A percentile compares a stretch with the other conserved stretches of the same genome.
Conservation (phyloP, 2,888 invertebrate species). For the Diaphora mendica region DNA sequence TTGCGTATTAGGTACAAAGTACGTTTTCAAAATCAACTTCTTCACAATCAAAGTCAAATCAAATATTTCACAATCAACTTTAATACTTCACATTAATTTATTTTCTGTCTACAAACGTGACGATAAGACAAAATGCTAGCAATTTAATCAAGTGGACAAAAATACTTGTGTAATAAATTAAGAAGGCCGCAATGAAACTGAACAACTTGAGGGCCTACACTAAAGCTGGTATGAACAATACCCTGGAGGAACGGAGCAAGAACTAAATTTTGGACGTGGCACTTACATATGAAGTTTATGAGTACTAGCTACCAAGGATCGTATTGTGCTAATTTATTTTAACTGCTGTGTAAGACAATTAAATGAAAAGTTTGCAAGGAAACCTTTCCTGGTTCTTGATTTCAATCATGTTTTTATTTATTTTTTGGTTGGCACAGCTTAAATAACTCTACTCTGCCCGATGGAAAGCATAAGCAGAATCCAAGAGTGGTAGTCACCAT, state of each 20-base stretch:
- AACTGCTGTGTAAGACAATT: neutral
- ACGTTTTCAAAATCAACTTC: neutral
- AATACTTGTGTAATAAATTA: slow-evolving; percentile 11
- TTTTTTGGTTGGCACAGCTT: too few species aligned
- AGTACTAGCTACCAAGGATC: neutral
- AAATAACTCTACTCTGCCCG: too few species aligned
- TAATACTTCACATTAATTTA: neutral
- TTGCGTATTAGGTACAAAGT: neutral
- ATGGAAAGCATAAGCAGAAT: too few species aligned
- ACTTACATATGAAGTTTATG: neutral
- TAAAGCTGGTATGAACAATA: neutral
- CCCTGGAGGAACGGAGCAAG: neutral
- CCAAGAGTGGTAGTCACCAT: too few species aligned
- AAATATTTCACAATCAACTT: neutral
- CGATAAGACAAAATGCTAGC: neutral
- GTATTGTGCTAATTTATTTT: neutral
- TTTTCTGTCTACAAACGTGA: neutral
- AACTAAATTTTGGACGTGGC: neutral
- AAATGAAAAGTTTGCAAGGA: neutral
- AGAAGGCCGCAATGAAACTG: neutral
- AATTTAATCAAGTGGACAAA: slow-evolving; percentile 9
- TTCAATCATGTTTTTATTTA: neutral
- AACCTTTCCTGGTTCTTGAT: neutral
- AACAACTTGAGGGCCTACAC: slow-evolving; percentile 4
- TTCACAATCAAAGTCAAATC: too few species aligned